phyloP scores from a whole-genome alignment of 2,797 vertebrate genomes.

The Sphenodon punctatus region DNA sequence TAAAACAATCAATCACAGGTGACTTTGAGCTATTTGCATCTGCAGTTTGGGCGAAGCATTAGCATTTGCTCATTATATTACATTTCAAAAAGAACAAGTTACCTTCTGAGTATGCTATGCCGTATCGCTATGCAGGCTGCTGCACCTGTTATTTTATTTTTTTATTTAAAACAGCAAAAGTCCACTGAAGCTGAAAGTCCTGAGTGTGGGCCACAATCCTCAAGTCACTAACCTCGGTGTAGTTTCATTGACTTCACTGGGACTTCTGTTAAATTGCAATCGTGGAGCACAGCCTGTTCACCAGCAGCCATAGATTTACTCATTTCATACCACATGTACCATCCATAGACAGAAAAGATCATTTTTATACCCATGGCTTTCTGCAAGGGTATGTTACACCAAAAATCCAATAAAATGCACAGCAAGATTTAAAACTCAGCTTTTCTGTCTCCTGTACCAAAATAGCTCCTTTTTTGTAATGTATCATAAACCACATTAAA shows the following conservation, averaged over 20 bases:
- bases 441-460: too few species aligned
- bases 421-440: not conserved
- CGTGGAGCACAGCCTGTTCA: not conserved
- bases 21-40: not conserved
- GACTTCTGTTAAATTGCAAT: too few species aligned
- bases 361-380: not conserved
- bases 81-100: constrained; percentile 16
- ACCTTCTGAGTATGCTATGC: not conserved
- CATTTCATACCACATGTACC: too few species aligned
- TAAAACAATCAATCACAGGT: not conserved
- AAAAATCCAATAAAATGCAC: too few species aligned
- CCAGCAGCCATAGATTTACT: not conserved
- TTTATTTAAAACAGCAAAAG: constrained; percentile 26
- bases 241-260: too few species aligned
- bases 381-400: not conserved
- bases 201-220: too few species aligned
- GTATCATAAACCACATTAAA: not conserved
- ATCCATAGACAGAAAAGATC: too few species aligned
- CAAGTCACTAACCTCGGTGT: too few species aligned
- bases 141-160: not conserved
- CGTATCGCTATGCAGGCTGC: not conserved
- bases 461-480: not conserved
- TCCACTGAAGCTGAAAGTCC: too few species aligned
- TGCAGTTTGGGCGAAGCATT: not conserved
- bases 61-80: not conserved